Evolutionary conservation across 2,113 vertebrate genomes (phyloP).

Genomic region (Ellobius talpinus): DNA sequence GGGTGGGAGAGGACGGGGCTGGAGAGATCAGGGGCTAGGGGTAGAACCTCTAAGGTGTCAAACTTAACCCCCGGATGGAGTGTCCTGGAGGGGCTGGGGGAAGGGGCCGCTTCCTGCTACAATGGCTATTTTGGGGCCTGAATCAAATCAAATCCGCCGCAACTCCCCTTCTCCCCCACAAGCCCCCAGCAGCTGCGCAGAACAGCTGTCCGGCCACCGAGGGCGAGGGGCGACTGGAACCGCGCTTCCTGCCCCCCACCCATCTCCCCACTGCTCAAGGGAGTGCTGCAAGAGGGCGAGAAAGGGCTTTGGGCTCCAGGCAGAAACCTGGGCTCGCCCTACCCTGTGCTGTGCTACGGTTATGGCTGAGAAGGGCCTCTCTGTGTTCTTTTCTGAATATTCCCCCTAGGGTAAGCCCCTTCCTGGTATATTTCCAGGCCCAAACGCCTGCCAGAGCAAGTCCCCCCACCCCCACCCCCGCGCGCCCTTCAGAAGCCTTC

Average conservation of each 20-base stretch:
- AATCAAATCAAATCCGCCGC: slow-evolving; percentile 77
- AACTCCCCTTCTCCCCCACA: slow-evolving; percentile 52
- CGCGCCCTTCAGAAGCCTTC: background rate
- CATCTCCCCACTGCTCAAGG: slow-evolving; percentile 50
- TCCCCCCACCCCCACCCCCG: fast-evolving
- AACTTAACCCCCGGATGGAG: slow-evolving; percentile 56
- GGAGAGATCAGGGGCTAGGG: background rate
- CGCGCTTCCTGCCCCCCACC: slow-evolving; percentile 64
- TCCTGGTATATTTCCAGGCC: background rate
- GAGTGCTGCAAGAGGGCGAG: slow-evolving; percentile 10
- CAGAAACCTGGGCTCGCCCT: background rate
- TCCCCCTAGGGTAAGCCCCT: background rate
- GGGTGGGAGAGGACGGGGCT: background rate
- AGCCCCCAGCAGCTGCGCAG: slow-evolving; percentile 79
- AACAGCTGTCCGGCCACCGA: slow-evolving; percentile 77
- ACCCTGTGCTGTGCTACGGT: background rate
- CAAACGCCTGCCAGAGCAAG: background rate
- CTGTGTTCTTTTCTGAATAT: background rate
- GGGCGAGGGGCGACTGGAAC: slow-evolving; percentile 29
- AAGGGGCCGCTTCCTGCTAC: slow-evolving; percentile 78
- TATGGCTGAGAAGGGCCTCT: background rate
- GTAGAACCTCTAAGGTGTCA: slow-evolving; percentile 75
- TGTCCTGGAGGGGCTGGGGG: slow-evolving; percentile 59
- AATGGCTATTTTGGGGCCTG: slow-evolving; percentile 81
- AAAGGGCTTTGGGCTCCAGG: background rate